These are phyloP conservation scores for Nasonovia ribisnigri DNA, from an alignment of 2,888 invertebrate genomes.

Conservation along the genomic window DNA sequence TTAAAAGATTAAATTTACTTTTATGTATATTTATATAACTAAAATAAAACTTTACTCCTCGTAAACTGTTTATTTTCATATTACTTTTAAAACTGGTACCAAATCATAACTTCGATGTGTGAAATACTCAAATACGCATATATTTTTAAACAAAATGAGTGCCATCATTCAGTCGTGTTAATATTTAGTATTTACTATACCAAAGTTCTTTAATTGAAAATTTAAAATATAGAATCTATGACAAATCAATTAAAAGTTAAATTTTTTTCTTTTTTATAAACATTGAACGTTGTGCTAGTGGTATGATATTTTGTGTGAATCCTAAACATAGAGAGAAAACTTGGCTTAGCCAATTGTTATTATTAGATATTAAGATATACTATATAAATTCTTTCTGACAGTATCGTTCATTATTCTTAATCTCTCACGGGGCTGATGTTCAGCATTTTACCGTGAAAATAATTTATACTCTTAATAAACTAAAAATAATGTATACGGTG, in stretches of 20 bases:
- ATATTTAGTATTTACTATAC: not conserved
- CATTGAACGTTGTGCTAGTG: not conserved
- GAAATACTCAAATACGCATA: not conserved
- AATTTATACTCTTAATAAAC: too few species aligned
- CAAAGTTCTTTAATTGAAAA: not conserved
- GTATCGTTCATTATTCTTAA: conserved; percentile 51
- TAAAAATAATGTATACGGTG: too few species aligned
- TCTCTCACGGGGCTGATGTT: conserved; percentile 2
- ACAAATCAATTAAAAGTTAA: too few species aligned
- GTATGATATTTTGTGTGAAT: not conserved
- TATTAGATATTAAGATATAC: conserved; percentile 43
- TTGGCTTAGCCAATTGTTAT: conserved; percentile 59
- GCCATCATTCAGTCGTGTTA: not conserved
- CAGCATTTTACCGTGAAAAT: conserved; percentile 34
- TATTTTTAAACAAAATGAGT: not conserved
- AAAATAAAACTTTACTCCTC: not conserved
- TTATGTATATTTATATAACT: not conserved
- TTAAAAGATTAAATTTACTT: not conserved
- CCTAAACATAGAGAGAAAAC: conserved; percentile 49
- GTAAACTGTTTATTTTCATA: not conserved
- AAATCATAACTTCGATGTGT: not conserved
- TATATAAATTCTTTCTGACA: conserved; percentile 47
- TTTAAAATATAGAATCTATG: not conserved
- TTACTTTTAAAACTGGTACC: not conserved
- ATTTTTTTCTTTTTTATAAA: not conserved